Base-by-base conservation (phyloP, 2,113 vertebrate genomes). In the Andinoacara biseriatus region DNA sequence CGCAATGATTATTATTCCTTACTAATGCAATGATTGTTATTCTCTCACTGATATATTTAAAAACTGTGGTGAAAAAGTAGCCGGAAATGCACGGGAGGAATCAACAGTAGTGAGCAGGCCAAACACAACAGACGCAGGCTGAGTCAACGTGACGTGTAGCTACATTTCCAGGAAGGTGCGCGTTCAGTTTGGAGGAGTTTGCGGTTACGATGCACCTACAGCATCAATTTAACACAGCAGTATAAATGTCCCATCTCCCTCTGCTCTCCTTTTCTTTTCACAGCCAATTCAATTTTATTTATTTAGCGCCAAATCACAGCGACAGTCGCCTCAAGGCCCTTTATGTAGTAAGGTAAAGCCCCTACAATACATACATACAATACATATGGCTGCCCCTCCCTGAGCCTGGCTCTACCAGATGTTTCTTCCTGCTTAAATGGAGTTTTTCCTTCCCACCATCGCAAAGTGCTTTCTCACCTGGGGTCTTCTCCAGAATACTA, bases 21-120 rank as follows among this genome's bases (percentile, higher is more conserved):
- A 49, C 17, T 67, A 40, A 67, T 22, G 40, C 9, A 67, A 67
- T 49, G 14, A 67, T 10, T 67, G 40, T 46, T 46, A 49, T 29
- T 67, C 63, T 57, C 4, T 67, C 3, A 29, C 63, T 26, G 63
- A 67, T 49, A 46, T 46, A 11, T 29, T 49, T 46, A 46, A 46
- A 67, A 46, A 5, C 22, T 0, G 1, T 2, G 38, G 2, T 10
- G 40, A 18, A 18, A 18, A 11, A 46, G 40, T 26, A 67, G 22
- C 14, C 2, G 0, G 22, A 65, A 40, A 65, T 22, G 5, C 38
- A 65, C 22, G 15, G 38, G 14, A 43, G 62, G 0, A 8, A 6
- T 67, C 63, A 13, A 67, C 0, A 67, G 22, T 26, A 38, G 38
- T 0, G 5, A 67, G 26, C 0, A 24, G 22, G 7, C 4, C 62